Evolutionary conservation across 2,797 vertebrate species (phyloP).

Genomic region (Perodicticus potto): DNA sequence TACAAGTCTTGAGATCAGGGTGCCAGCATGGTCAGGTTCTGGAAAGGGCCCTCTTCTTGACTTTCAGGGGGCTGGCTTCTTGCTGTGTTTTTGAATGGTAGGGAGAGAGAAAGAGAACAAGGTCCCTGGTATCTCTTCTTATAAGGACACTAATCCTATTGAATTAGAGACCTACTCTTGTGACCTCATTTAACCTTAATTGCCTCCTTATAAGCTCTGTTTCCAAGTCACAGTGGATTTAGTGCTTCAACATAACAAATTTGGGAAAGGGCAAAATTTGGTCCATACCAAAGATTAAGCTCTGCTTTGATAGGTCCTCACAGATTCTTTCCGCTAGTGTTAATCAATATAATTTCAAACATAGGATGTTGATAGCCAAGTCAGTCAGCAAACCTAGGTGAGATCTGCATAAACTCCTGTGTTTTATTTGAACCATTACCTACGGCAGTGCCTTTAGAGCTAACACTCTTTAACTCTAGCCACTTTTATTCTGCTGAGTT

Average conservation of each 20-base stretch:
- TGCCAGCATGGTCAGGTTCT: neutral
- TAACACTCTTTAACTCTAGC: conserved; percentile 53
- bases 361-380: neutral
- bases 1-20: conserved; percentile 19
- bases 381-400: neutral
- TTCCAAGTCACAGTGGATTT: neutral
- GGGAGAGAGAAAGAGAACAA: neutral
- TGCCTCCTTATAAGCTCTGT: neutral
- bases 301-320: neutral
- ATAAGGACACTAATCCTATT: neutral
- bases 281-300: conserved; percentile 5
- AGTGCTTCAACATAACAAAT: conserved; percentile 9
- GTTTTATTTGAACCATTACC: conserved; percentile 51
- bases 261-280: conserved; percentile 2
- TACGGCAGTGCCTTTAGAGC: neutral
- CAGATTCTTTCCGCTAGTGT: neutral
- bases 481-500: conserved; percentile 52
- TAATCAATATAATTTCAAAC: conserved; percentile 3
- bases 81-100: neutral
- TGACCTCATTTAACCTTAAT: conserved; percentile 42
- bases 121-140: neutral
- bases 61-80: neutral
- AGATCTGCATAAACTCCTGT: neutral
- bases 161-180: neutral
- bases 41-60: neutral